A percentile compares a stretch with the other conserved stretches of the same genome.
These are phyloP conservation scores for Zapornia atra DNA, from an alignment of 2,113 vertebrate genomes.

Conservation along the genomic window DNA sequence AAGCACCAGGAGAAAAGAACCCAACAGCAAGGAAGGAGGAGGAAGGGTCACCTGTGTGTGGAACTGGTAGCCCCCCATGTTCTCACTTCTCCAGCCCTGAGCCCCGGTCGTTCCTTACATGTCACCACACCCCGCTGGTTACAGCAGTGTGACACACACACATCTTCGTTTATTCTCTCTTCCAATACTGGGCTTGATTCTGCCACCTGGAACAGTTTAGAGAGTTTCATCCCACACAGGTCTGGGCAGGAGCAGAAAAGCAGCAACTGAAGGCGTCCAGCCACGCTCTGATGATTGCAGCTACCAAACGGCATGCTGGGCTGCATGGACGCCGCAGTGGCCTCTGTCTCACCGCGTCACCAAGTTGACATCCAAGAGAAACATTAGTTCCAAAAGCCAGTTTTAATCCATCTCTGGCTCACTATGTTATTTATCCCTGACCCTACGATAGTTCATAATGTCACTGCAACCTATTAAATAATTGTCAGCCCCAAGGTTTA, in stretches of 20 bases:
- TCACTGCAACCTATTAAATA: neutral
- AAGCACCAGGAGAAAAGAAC: neutral
- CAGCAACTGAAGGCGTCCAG: neutral
- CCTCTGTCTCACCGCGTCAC: neutral
- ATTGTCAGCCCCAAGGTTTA: neutral
- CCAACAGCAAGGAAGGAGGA: neutral
- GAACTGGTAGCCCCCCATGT: neutral
- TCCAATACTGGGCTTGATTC: neutral
- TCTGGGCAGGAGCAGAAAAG: neutral
- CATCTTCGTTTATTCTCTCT: neutral
- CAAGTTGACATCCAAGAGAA: neutral
- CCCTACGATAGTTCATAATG: neutral
- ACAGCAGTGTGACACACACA: neutral
- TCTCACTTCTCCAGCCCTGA: neutral
- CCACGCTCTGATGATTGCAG: neutral
- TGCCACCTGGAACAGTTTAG: neutral
- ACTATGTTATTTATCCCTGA: neutral
- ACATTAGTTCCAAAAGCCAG: neutral
- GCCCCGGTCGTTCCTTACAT: neutral
- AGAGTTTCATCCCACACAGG: constrained; percentile 1
- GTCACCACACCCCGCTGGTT: neutral
- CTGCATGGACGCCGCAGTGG: neutral
- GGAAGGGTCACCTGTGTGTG: neutral
- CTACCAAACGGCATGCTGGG: neutral
- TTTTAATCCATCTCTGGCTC: neutral